Evolutionary conservation across 2,888 invertebrate species (phyloP).

Genomic region (Torymus auratus): DNA sequence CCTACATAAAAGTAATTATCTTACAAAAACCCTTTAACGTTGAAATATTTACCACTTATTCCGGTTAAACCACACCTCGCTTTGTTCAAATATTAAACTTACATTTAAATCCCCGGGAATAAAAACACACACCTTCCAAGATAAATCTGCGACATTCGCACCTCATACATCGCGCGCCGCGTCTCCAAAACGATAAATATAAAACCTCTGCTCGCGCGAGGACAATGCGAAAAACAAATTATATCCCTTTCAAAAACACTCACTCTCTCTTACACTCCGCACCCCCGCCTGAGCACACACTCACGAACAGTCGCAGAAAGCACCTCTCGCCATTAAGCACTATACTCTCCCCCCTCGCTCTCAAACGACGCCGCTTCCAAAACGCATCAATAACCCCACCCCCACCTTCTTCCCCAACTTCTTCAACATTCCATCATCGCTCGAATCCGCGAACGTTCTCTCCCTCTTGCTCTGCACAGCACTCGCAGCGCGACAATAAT

Average conservation of each 20-base stretch:
- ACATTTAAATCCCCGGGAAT: no score
- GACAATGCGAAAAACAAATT: neutral
- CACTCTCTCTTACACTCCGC: slow-evolving; percentile 53
- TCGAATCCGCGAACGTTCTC: slow-evolving; percentile 60
- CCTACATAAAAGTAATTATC: no score
- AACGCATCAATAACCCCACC: slow-evolving; percentile 51
- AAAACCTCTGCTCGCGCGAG: neutral
- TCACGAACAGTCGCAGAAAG: slow-evolving; percentile 21
- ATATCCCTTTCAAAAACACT: slow-evolving; percentile 12
- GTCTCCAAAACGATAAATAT: slow-evolving; percentile 10
- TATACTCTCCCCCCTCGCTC: slow-evolving; percentile 35
- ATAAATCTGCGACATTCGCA: no score
- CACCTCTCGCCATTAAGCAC: slow-evolving; percentile 55
- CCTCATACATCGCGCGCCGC: no score
- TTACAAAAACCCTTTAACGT: no score
- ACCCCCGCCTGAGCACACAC: slow-evolving; percentile 13
- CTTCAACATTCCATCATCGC: slow-evolving; percentile 55
- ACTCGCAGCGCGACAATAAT: slow-evolving; percentile 63
- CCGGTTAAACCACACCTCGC: no score
- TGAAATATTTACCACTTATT: no score
- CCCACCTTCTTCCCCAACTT: slow-evolving; percentile 5
- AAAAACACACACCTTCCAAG: no score
- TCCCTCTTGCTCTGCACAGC: no score
- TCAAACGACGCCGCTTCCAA: slow-evolving; percentile 45
- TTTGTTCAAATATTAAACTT: no score